phyloP scores from a whole-genome alignment of 2,797 vertebrate species.

The Neosilurus mollespiculum region DNA sequence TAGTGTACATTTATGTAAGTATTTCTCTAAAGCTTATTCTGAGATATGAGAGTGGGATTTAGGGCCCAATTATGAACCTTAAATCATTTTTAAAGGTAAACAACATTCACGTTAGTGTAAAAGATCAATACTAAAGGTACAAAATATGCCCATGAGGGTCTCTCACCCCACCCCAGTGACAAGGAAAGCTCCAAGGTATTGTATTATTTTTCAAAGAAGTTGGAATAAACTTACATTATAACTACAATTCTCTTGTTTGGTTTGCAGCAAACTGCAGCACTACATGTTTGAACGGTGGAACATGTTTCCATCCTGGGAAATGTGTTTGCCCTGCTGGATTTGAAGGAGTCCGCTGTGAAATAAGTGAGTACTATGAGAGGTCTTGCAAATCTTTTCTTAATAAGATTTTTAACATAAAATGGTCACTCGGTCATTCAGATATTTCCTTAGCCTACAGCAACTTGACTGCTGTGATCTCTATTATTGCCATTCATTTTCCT shows the following conservation, averaged over 20 bases:
- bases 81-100: background rate
- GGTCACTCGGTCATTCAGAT: background rate
- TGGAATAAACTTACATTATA: background rate
- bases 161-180: background rate
- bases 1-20: background rate
- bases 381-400: background rate
- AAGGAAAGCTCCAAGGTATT: background rate
- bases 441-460: background rate
- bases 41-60: background rate
- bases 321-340: constrained; percentile 83
- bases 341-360: constrained; percentile 83
- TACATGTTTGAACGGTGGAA: constrained; percentile 85
- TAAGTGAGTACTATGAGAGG: constrained; percentile 74
- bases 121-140: background rate
- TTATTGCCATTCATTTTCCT: background rate
- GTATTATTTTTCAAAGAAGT: background rate
- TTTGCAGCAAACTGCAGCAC: constrained; percentile 81
- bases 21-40: background rate
- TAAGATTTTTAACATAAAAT: background rate
- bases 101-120: no score
- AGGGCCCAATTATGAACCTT: background rate
- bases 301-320: constrained; percentile 86
- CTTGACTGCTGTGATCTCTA: background rate
- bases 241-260: constrained; percentile 11
- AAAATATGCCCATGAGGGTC: background rate